Base-by-base conservation (phyloP, 92 coral and sea anemone species). In the Nematostella vectensis region DNA sequence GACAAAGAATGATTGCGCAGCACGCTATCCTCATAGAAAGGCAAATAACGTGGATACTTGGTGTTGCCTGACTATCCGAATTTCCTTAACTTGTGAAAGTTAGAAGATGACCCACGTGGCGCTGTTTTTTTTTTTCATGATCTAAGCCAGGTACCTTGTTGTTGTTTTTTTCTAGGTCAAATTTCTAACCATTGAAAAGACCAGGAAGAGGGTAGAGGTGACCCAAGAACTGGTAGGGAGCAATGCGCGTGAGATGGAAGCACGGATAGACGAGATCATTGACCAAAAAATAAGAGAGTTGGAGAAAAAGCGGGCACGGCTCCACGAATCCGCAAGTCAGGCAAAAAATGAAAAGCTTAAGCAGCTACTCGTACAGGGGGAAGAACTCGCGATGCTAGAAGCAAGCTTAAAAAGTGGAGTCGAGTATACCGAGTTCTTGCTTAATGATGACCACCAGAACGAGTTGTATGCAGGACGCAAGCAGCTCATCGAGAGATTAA, bases 401-500 rank as follows among this genome's bases (percentile, higher is more conserved):
- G 61, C 60, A 15, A 55, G 72, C 18, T 45, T 66, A 17, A 33
- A 22, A 3, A 24, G 54, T 15, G 72, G 56, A 9, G 47, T 66
- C 4, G 72, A 66, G 23, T 66, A 54, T 26, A 55, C 72, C 13
- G 72, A 66, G 29, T 36, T 54, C 29, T 47, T 55, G 21, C 28
- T 57, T 19, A 25, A 55, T 15, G 63, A 56, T 43, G 72, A 55
- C n/a, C 42, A 66, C 63, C 55, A 55, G 29, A 54, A 55, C 11
- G 72, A 66, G 45, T 27, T 66, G 33, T 28, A 54, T 4, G 11
- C 63, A 11, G 55, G 54, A 63, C 37, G 40, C 23, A 55, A 45
- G 2, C 39, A 66, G 31, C 43, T 66, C 24, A 22, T 23, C 23
- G 10, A 25, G 15, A 27, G 72, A 39, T 29, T 66, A 24, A 56